phyloP scores from a whole-genome alignment of 2,797 vertebrate species.

The Ataeniobius toweri region DNA sequence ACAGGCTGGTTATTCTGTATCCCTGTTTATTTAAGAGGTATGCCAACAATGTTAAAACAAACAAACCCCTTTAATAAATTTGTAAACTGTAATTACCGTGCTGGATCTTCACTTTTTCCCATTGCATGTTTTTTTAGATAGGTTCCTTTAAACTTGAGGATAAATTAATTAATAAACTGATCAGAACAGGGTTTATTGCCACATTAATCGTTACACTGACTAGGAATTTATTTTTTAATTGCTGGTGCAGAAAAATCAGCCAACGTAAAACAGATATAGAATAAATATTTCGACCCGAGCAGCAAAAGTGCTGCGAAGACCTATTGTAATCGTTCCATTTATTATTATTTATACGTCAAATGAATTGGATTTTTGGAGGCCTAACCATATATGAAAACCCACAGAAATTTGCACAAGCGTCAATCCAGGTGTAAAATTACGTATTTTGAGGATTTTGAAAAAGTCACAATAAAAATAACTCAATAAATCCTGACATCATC shows the following conservation, averaged over 20 bases:
- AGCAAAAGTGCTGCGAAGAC: too few relatives aligned
- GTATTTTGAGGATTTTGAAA: too few relatives aligned
- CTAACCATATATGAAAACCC: too few relatives aligned
- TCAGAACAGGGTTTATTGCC: neutral
- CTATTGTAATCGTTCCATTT: too few relatives aligned
- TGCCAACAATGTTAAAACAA: neutral
- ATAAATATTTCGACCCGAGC: neutral
- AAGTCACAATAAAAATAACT: too few relatives aligned
- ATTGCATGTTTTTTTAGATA: neutral
- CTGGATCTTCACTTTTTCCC: neutral
- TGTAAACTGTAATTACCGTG: neutral
- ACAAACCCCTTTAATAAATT: neutral
- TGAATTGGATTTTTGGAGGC: too few relatives aligned
- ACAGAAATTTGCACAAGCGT: too few relatives aligned
- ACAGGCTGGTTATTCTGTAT: neutral
- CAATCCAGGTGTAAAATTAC: too few relatives aligned
- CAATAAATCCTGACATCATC: too few relatives aligned
- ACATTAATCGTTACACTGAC: neutral
- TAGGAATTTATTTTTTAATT: neutral
- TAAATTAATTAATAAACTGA: neutral
- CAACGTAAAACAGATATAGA: neutral
- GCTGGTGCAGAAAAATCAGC: neutral
- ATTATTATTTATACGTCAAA: too few relatives aligned
- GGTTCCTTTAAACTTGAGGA: neutral
- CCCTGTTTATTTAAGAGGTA: neutral